These are phyloP conservation scores for Virgularia gustaviana DNA, from an alignment of 92 coral and sea anemone species.

Conservation along the genomic window DNA sequence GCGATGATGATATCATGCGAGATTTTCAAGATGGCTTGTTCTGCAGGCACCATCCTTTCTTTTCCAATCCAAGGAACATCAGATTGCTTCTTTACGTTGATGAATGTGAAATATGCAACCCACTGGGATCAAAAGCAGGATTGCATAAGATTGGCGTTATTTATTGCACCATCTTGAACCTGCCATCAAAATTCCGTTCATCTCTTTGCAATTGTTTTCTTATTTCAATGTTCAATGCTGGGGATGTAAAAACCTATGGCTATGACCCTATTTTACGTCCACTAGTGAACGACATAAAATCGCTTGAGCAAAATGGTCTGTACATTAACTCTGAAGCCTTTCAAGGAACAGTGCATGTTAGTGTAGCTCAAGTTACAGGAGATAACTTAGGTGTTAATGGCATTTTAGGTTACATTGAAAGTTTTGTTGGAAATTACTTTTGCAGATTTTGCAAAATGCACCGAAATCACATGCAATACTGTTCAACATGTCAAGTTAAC, in stretches of 20 bases:
- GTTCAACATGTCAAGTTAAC: not conserved
- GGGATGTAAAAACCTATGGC: conserved; percentile 26
- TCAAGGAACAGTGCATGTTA: conserved; percentile 5
- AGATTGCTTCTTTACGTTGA: conserved; percentile 21
- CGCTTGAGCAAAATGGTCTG: not conserved
- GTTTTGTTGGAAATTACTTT: conserved; percentile 18
- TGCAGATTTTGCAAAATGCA: conserved; percentile 30
- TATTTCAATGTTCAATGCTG: conserved; percentile 16
- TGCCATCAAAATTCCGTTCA: conserved; percentile 2
- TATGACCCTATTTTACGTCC: conserved; percentile 27
- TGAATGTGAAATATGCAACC: conserved; percentile 11
- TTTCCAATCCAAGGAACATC: conserved; percentile 24
- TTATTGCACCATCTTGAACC: conserved; percentile 13
- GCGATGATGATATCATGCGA: conserved; percentile 22
- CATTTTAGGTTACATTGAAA: conserved; percentile 15
- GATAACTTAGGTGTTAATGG: conserved; percentile 17
- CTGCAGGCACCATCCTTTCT: conserved; percentile 12
- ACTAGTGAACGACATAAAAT: conserved; percentile 11
- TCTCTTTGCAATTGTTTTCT: conserved; percentile 19
- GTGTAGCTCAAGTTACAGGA: conserved; percentile 6
- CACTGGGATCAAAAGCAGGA: conserved; percentile 17
- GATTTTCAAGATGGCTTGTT: conserved; percentile 28
- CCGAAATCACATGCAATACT: conserved; percentile 7
- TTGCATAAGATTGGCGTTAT: conserved; percentile 21
- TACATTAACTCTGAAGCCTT: not conserved